A percentile compares a stretch with the other conserved stretches of the same genome.
Evolutionary conservation across 2,888 invertebrate species (phyloP).

Genomic region (Acanthopleura granulata): DNA sequence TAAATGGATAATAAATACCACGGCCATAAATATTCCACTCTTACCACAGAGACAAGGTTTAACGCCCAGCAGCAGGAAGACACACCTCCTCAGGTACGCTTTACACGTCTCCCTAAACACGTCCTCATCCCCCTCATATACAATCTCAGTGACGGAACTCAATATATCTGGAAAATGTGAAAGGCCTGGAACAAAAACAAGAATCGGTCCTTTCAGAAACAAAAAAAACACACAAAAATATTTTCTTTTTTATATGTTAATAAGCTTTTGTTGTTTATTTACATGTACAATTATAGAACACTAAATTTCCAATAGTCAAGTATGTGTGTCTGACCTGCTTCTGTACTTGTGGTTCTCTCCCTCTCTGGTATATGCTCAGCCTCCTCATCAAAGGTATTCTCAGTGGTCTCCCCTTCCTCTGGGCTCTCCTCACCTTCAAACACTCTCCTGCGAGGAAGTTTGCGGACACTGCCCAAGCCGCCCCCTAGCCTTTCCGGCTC

Average conservation of each 20-base stretch:
- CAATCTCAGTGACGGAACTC: not conserved
- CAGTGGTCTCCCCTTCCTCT: slow-evolving; percentile 15
- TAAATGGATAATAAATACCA: too few species aligned
- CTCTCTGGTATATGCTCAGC: slow-evolving; percentile 21
- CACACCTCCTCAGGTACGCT: slow-evolving; percentile 71
- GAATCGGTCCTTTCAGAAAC: too few species aligned
- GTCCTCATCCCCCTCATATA: slow-evolving; percentile 9
- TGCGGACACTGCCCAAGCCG: slow-evolving; percentile 31
- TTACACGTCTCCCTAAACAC: slow-evolving; percentile 68
- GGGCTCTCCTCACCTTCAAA: slow-evolving; percentile 15
- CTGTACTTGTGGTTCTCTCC: slow-evolving; percentile 11
- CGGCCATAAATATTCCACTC: not conserved
- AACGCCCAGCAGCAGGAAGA: slow-evolving; percentile 73
- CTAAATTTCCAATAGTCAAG: too few species aligned
- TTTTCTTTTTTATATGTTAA: too few species aligned
- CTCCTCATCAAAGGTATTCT: slow-evolving; percentile 13
- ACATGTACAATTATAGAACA: too few species aligned
- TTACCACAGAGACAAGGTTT: slow-evolving; percentile 66
- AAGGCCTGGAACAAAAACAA: too few species aligned
- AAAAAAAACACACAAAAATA: too few species aligned
- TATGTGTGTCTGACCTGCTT: not conserved
- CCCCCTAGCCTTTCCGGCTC: slow-evolving; percentile 27
- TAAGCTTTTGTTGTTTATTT: too few species aligned
- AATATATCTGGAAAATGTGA: too few species aligned
- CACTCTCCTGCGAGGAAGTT: slow-evolving; percentile 24